Percentiles rank a stretch among this genome's conserved stretches.
Conservation (phyloP, 2,888 invertebrate genomes). For the Drosophila dives region DNA sequence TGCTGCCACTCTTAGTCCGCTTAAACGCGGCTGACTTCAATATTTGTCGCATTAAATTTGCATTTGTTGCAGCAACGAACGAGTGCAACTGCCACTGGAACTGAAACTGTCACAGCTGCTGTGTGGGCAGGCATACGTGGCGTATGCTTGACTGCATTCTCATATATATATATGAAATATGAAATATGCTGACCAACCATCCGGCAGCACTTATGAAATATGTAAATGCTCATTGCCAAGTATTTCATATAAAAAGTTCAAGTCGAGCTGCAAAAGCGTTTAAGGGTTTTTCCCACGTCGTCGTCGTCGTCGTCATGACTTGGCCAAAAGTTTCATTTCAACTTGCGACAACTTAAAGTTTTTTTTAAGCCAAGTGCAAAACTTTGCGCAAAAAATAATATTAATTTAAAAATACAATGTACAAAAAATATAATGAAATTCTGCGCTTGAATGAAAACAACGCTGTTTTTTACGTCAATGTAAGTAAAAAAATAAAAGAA, state of each 20-base stretch:
- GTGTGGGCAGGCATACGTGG: constrained; percentile 65
- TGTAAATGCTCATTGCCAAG: constrained; percentile 41
- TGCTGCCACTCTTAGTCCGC: constrained; percentile 28
- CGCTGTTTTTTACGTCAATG: constrained; percentile 11
- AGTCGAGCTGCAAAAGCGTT: constrained; percentile 49
- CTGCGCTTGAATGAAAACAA: constrained; percentile 44
- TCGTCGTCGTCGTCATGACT: background rate
- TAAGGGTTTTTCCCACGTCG: constrained; percentile 23
- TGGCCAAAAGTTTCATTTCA: constrained; percentile 33
- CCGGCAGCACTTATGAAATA: constrained; percentile 49
- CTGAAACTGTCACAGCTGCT: constrained; percentile 27
- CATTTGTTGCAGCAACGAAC: constrained; percentile 52
- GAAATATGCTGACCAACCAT: constrained; percentile 21
- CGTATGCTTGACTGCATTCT: constrained; percentile 71
- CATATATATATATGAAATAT: constrained; percentile 51
- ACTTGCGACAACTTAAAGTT: constrained; percentile 31
- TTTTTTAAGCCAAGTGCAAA: constrained; percentile 20
- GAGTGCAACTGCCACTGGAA: constrained; percentile 22
- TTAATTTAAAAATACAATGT: constrained; percentile 3
- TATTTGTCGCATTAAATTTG: constrained; percentile 72
- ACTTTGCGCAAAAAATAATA: constrained; percentile 2
- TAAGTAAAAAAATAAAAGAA: constrained; percentile 7
- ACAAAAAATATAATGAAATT: constrained; percentile 18
- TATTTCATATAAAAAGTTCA: constrained; percentile 35
- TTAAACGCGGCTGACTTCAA: constrained; percentile 54